phyloP scores from a whole-genome alignment of 1,140 invertebrate species.

The Camponotus vicinus region DNA sequence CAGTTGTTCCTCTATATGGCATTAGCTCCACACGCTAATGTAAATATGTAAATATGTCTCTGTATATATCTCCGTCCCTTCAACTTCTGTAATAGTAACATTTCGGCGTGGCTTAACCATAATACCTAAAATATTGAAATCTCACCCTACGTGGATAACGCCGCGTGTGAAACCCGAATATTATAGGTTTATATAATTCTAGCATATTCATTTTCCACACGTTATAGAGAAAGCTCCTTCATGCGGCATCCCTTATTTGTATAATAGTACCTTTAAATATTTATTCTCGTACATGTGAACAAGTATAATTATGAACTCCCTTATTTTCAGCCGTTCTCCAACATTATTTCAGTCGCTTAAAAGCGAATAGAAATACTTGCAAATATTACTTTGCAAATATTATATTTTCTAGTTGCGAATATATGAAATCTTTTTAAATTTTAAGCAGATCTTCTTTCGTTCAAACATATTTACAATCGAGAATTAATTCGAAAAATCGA shows the following conservation, averaged over 20 bases:
- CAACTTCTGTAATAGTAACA: conserved; percentile 36
- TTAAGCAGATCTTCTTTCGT: not conserved
- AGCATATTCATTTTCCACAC: no score
- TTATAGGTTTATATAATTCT: conserved; percentile 35
- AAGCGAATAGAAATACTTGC: no score
- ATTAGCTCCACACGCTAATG: conserved; percentile 37
- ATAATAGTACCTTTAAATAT: not conserved
- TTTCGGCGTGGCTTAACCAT: conserved; percentile 35
- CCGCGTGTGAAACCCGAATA: conserved; percentile 25
- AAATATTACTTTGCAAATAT: no score
- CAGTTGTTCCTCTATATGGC: not conserved
- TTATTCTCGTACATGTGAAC: not conserved
- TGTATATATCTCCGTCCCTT: not conserved
- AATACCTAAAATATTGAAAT: conserved; percentile 58
- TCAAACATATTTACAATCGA: not conserved
- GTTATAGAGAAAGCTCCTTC: not conserved
- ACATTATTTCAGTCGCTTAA: not conserved
- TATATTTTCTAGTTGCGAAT: no score
- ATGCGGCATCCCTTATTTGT: not conserved
- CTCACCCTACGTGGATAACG: conserved; percentile 3
- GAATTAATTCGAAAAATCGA: not conserved
- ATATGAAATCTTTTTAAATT: not conserved
- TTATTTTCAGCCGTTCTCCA: not conserved
- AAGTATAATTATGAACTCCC: not conserved
- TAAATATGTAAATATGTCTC: conserved; percentile 47